Base-by-base conservation (phyloP, 2,797 vertebrate genomes). In the Limnodromus scolopaceus region DNA sequence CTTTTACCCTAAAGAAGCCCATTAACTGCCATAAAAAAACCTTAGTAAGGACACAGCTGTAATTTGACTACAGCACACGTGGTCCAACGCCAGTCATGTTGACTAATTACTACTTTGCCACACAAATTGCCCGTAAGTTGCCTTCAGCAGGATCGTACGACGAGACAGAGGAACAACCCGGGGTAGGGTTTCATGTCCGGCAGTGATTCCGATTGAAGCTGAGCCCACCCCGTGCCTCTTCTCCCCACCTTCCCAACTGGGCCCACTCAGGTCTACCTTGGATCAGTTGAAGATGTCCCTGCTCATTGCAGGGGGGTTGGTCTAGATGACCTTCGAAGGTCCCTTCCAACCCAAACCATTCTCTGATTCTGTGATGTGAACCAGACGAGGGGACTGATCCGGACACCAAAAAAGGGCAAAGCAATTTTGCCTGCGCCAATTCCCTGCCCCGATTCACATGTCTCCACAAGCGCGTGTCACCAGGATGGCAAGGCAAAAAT, bases 381-480 rank as follows among this genome's bases (percentile, higher is more conserved):
- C n/a, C 48, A 41, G 23, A 5, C 2, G 5, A 65, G 30, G 1
- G 18, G 81, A n/a, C 39, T 24, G 34, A 58, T 61, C 77, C 8
- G 28, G 87, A 75, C 93, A 53, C 60, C 32, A 53, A 65, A 41
- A 93, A 89, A 85, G 89, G 64, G 94, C 93, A 84, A 95, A 87
- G 95, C 45, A 57, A n/a, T 85, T 85, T 36, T 63, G 43, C 61
- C 84, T 84, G 58, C 66, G 48, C 65, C 16, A 6, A 70, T 3
- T 85, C 71, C 65, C 82, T 90, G 94, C 93, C 87, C 94, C 0
- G 6, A 77, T 85, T 91, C 89, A 81, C 96, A 89, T 28, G 1
- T 83, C 84, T 57, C 76, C 82, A 46, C 68, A 60, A 83, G 58
- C 9, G 5, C 28, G 55, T 82, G 75, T 58, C 91, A 58, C 91